Evolutionary conservation across 2,113 vertebrate species (phyloP).

Genomic region (Speoplatyrhinus poulsoni): DNA sequence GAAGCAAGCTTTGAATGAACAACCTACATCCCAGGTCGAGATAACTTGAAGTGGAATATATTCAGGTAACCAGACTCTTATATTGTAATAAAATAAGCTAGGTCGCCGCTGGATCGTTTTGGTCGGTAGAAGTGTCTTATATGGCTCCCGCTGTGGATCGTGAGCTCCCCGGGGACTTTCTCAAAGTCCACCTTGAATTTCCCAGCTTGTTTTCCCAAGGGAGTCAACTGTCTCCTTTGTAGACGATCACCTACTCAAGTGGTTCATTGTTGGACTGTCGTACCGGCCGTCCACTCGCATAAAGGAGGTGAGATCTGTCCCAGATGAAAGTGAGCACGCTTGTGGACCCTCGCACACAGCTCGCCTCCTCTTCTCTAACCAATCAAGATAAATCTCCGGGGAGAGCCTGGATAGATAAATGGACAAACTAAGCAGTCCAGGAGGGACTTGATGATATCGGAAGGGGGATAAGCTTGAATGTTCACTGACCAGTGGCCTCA

Average conservation of each 20-base stretch:
- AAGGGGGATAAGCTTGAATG: neutral
- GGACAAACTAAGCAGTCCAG: conserved; percentile 45
- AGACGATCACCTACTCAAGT: conserved; percentile 10
- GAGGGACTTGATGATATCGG: conserved; percentile 34
- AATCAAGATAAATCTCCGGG: conserved; percentile 68
- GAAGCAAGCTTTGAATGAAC: neutral
- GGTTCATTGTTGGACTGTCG: neutral
- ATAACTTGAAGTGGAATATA: too few species aligned
- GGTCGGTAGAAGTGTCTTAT: neutral
- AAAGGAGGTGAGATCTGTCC: conserved; percentile 13
- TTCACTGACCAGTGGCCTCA: neutral
- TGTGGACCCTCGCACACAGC: conserved; percentile 61
- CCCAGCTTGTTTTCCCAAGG: neutral
- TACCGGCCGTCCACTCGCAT: neutral
- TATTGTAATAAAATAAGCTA: neutral
- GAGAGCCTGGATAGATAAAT: conserved; percentile 35
- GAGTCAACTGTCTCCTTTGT: neutral
- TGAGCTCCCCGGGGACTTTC: neutral
- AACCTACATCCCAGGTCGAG: neutral
- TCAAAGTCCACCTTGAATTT: neutral
- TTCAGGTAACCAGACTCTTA: too few species aligned
- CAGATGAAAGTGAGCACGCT: conserved; percentile 45
- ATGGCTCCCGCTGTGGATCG: neutral
- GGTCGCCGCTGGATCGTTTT: neutral
- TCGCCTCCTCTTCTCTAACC: conserved; percentile 56